Conservation (phyloP, 2,888 invertebrate genomes). For the Lithosia quadra region DNA sequence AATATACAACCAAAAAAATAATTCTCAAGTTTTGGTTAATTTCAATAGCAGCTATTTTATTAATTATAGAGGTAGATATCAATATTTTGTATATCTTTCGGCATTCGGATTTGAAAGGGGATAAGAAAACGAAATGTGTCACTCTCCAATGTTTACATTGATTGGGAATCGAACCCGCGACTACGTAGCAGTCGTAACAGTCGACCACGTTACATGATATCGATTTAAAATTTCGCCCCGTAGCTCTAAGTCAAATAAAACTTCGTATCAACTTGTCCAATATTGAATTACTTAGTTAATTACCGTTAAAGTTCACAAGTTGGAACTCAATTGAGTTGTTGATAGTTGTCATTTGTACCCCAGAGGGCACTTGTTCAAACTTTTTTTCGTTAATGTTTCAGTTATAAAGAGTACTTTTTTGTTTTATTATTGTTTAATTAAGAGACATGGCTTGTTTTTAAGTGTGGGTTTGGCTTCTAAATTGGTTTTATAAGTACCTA, state of each 20-base stretch:
- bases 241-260: constrained; percentile 21
- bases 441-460: not conserved
- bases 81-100: no score
- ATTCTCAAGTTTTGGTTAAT: no score
- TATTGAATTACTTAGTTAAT: constrained; percentile 44
- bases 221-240: constrained; percentile 1
- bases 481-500: not conserved
- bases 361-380: not conserved
- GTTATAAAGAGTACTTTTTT: not conserved
- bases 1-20: no score
- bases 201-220: no score
- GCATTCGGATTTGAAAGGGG: no score
- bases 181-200: no score
- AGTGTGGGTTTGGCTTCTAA: not conserved
- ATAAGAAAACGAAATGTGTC: no score
- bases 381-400: not conserved
- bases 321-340: constrained; percentile 27
- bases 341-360: constrained; percentile 20
- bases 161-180: no score
- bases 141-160: no score
- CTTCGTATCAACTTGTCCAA: constrained; percentile 29
- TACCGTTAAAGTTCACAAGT: constrained; percentile 28
- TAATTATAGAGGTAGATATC: no score
- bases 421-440: not conserved
- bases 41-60: no score